phyloP scores from a whole-genome alignment of 2,113 vertebrate genomes.

The Micronisus gabar region DNA sequence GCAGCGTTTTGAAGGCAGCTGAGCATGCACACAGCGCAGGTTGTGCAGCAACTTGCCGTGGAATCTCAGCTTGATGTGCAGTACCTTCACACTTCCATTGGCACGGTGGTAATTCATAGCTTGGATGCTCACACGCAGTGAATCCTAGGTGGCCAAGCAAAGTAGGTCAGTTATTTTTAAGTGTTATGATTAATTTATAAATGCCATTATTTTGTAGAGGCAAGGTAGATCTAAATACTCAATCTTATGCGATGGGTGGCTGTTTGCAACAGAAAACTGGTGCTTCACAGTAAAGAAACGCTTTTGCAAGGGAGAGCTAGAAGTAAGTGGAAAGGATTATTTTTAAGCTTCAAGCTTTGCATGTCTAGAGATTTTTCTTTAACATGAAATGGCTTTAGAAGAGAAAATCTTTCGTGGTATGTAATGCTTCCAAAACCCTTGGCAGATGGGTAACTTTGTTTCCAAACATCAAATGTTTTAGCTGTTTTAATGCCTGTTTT shows the following conservation, averaged over 20 bases:
- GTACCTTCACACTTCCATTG: not conserved
- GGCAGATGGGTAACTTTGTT: conserved; percentile 15
- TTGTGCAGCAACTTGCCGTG: not conserved
- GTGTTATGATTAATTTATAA: conserved; percentile 37
- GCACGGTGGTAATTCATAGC: not conserved
- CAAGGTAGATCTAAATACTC: not conserved
- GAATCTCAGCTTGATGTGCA: not conserved
- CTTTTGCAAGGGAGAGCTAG: not conserved
- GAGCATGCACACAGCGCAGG: fast-evolving
- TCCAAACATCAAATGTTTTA: conserved; percentile 11
- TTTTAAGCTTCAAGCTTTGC: not conserved
- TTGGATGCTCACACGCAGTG: not conserved
- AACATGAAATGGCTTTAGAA: not conserved
- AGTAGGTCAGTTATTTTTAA: conserved; percentile 28
- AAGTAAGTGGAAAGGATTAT: not conserved
- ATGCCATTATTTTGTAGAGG: not conserved
- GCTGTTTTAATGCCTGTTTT: conserved; percentile 29
- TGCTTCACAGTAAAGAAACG: not conserved
- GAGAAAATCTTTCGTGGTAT: not conserved
- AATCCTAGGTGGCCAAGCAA: not conserved
- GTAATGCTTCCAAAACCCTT: not conserved
- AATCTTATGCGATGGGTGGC: fast-evolving
- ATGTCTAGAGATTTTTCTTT: not conserved
- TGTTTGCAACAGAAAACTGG: not conserved
- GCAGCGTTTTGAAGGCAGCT: not conserved